Base-by-base conservation (phyloP, 2,797 vertebrate genomes). In the Pseudochaenichthys georgianus region DNA sequence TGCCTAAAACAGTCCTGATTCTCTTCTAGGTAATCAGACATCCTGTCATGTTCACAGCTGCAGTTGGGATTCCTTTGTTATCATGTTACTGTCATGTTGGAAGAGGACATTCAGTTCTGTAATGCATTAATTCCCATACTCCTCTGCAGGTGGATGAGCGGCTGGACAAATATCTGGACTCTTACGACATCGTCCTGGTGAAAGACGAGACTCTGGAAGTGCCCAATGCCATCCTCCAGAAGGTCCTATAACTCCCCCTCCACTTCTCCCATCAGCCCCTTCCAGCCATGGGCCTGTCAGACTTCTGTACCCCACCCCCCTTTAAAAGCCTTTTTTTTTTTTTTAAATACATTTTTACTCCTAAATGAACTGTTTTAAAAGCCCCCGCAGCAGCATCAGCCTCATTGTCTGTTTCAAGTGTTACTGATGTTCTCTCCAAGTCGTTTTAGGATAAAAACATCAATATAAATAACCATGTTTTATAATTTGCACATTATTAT, bases 181-280 rank as follows among this genome's bases (percentile, higher is more conserved):
- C 95, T 83, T 99, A 99, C 0, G 97, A 99, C 90, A 98, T 99
- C 70, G 98, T 99, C 86, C 94, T 99, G 84, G 97, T 99, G 80
- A 97, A 95, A 90, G 98, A 99, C 57, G 98, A 99, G 91, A 98
- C 97, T 53, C 79, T 99, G 88, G 97, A 99, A 91, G 96, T 99
- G 77, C 96, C 97, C 90, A 99, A 99, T 86, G 97, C 97, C 73
- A 98, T 99, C 88, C 94, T 99, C 58, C 98, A 99, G 94, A 99
- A 98, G 93, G 97, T 99, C 83, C 94, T 99, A 85, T 99, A 95
- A 96, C 83, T 82, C 7, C 65, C 19, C 50, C 12, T 5, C 8
- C 31, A 16, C 13, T 41, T 47, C 54, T 1, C 46, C 67, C 64
- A 45, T 52, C 19, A 52, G 12, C 45, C 53, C 21, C 42, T 42